These are phyloP conservation scores for Drosophila teissieri DNA, from an alignment of 1,140 invertebrate genomes.

Conservation along the genomic window DNA sequence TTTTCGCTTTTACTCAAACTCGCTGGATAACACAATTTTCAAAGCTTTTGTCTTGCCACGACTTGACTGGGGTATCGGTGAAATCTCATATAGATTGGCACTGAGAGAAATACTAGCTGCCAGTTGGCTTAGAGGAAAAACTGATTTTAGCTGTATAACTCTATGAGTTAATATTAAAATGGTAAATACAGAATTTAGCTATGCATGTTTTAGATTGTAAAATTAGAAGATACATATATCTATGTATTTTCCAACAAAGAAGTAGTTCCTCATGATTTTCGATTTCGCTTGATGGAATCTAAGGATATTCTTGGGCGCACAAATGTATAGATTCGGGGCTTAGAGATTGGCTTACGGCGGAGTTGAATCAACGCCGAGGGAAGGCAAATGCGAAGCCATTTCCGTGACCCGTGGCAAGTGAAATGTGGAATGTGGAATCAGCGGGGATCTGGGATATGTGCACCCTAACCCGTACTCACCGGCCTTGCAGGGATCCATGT, in stretches of 20 bases:
- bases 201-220: no score
- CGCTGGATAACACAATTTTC: slow-evolving; percentile 59
- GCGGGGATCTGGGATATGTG: slow-evolving; percentile 2
- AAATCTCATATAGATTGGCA: slow-evolving; percentile 23
- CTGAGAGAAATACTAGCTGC: background rate
- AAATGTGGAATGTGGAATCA: background rate
- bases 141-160: no score
- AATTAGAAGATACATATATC: no score
- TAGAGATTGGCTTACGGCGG: slow-evolving; percentile 42
- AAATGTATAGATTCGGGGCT: slow-evolving; percentile 29
- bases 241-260: background rate
- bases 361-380: slow-evolving; percentile 25
- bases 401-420: slow-evolving; percentile 17
- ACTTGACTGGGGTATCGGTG: slow-evolving; percentile 23
- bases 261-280: no score
- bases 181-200: no score
- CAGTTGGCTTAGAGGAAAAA: no score
- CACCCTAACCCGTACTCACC: slow-evolving; percentile 86
- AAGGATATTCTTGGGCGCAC: background rate
- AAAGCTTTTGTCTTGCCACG: slow-evolving; percentile 50
- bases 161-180: no score
- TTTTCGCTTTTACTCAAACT: slow-evolving; percentile 73
- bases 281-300: background rate
- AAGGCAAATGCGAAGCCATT: slow-evolving; percentile 45
- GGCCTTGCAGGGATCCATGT: slow-evolving; percentile 94